Evolutionary conservation across 2,888 invertebrate species (phyloP), one percentile per base, ranked within the genome.

Genomic region (Gibbula magus): DNA sequence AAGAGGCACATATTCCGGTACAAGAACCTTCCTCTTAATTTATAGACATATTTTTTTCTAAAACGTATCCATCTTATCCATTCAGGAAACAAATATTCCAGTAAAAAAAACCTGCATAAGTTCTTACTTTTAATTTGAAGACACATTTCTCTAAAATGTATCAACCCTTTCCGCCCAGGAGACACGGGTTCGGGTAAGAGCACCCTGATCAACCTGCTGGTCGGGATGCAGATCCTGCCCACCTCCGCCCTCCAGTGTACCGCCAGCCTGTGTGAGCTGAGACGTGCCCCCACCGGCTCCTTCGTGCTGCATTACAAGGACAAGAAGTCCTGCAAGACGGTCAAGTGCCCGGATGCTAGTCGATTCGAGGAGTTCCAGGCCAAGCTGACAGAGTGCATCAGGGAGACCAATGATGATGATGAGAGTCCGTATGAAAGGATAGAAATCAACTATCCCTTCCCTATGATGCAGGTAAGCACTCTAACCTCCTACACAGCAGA

Each of bases 181-280:
- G 91, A 90, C 77, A 88, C 89, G 29, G 89, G 89, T 0, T 86
- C 90, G 0, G 91, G 91, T 7, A 91, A 91, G 81, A 88, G 89
- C 77, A 88, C 86, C 75, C 82, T 91, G n/a, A 84, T 90, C 53
- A 91, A 91, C 82, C 84, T 91, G 2, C 54, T 91, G 13, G 84
- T 89, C 0, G 89, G 88, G 18, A 76, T 70, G 2, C 85, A 87
- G 25, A 67, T 91, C 8, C 83, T 91, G 25, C 91, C 91, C 0
- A 85, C 87, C 8, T 82, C 83, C 66, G 77, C 79, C n/a, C 81
- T 89, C 5, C 83, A 84, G 54, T 88, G 89, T 39, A 88, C 90
- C 0, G 86, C 86, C 70, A 88, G 87, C 8, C 84, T 89, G 20
- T 87, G 88, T 81, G 90, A 90, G 75, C 82, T 90, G 29, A 81